These are phyloP conservation scores for Lepus townsendii DNA, from an alignment of 2,797 vertebrate species.

Conservation along the genomic window DNA sequence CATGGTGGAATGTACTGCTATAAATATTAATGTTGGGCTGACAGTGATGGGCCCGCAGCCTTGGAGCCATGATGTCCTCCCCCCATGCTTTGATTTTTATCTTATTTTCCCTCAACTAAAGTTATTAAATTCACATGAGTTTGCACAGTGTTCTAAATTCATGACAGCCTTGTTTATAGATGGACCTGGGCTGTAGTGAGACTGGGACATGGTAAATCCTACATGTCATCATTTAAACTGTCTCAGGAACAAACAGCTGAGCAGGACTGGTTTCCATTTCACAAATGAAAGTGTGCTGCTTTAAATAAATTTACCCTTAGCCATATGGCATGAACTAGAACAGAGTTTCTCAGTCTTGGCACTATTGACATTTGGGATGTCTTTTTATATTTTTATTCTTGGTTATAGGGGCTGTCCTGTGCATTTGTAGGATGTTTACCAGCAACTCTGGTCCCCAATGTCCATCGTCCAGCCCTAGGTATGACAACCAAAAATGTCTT, in stretches of 20 bases:
- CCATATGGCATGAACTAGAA: background rate
- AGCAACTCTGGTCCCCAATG: background rate
- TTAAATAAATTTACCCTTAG: background rate
- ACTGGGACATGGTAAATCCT: slow-evolving; percentile 77
- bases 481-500: background rate
- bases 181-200: slow-evolving; percentile 48
- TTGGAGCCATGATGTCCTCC: slow-evolving; percentile 52
- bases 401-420: background rate
- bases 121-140: slow-evolving; percentile 82
- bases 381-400: background rate
- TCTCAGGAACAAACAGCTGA: slow-evolving; percentile 64
- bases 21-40: slow-evolving; percentile 80
- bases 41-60: slow-evolving; percentile 75
- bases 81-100: slow-evolving; percentile 72
- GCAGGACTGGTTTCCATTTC: slow-evolving; percentile 48
- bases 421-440: background rate
- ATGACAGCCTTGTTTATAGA: slow-evolving; percentile 81
- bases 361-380: background rate
- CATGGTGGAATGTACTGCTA: slow-evolving; percentile 60
- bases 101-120: slow-evolving; percentile 65
- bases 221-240: slow-evolving; percentile 69
- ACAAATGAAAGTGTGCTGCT: slow-evolving; percentile 46
- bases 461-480: background rate
- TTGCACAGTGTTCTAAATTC: slow-evolving; percentile 80
- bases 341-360: background rate